Percentiles rank a stretch among this genome's conserved stretches.
phyloP scores from a whole-genome alignment of 2,888 invertebrate species.

The Andrena chrysosceles region DNA sequence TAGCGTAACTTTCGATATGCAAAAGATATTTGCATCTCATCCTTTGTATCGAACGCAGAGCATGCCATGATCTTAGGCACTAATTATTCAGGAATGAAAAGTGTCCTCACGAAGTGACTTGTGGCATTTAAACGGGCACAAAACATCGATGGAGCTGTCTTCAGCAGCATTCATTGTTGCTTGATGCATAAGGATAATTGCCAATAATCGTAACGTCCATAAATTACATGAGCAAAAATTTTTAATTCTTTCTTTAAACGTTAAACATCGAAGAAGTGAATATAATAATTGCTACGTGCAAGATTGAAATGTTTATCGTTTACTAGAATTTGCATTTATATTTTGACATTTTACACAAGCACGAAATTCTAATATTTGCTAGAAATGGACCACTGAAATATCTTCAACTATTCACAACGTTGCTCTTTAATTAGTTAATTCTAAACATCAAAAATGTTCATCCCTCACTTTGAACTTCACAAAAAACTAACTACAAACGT shows the following conservation, averaged over 20 bases:
- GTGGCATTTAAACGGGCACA: conserved; percentile 33
- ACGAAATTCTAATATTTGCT: not conserved
- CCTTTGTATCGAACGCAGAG: not conserved
- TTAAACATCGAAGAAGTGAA: too few species aligned
- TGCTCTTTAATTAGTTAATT: not conserved
- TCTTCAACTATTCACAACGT: not conserved
- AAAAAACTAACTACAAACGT: too few species aligned
- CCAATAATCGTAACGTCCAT: not conserved
- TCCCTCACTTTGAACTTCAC: too few species aligned
- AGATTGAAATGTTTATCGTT: too few species aligned
- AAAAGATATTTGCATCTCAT: not conserved
- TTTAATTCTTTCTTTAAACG: not conserved
- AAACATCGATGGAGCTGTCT: conserved; percentile 10
- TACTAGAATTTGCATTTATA: too few species aligned
- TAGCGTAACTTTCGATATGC: not conserved
- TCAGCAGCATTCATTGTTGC: conserved; percentile 18
- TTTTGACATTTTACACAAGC: not conserved
- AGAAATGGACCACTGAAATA: not conserved
- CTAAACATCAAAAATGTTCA: too few species aligned
- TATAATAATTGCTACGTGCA: too few species aligned
- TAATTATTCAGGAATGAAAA: conserved; percentile 50
- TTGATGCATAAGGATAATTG: not conserved
- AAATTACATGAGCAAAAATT: not conserved
- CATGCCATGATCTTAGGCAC: not conserved
- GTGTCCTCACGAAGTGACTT: conserved; percentile 31